Evolutionary conservation across 2,797 vertebrate genomes (phyloP), one percentile per base, ranked within the genome.

Genomic region (Triplophysa yarkandensis): DNA sequence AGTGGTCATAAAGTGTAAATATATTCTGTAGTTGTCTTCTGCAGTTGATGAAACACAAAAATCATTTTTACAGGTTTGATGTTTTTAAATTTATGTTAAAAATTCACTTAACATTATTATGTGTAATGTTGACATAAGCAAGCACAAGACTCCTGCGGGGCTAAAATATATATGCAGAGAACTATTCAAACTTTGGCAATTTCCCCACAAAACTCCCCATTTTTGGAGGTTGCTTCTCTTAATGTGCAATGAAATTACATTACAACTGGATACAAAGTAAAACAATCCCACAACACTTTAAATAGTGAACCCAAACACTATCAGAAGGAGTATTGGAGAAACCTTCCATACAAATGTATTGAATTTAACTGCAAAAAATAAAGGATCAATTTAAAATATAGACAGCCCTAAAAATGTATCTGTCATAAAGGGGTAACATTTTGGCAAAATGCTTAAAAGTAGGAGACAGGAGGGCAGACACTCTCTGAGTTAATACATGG

Each of bases 141-240:
- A 28, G 44, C 30, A 41, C 46, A 63, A 41, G 30, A 39, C 46
- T 48, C 39, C 23, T 17, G 36, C 21, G 23, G 25, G 17, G 13
- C 13, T 23, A 46, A 50, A 54, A 36, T 19, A 11, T 64, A 32
- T 54, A 25, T 30, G 28, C 11, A 30, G 23, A 54, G 23, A 8
- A 30, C 36, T 63, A 63, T 2, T 28, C 16, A 21, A 54, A 6
- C 52, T n/a, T n/a, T n/a, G 30, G 60, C 70, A 64, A 54, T 54
- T 54, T n/a, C n/a, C n/a, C n/a, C n/a, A 72, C 17, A 43, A 73
- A 72, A 73, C 52, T 23, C 60, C 25, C 52, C 32, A 19, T 52
- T 34, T 6, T 61, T 19, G 11, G 17, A 62, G 60, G 19, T 32
- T 50, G 16, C 34, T 46, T 60, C 14, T 32, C 25, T 28, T 17